These are phyloP conservation scores for Gasteruption jaculator DNA, from an alignment of 2,888 invertebrate genomes.

Conservation along the genomic window DNA sequence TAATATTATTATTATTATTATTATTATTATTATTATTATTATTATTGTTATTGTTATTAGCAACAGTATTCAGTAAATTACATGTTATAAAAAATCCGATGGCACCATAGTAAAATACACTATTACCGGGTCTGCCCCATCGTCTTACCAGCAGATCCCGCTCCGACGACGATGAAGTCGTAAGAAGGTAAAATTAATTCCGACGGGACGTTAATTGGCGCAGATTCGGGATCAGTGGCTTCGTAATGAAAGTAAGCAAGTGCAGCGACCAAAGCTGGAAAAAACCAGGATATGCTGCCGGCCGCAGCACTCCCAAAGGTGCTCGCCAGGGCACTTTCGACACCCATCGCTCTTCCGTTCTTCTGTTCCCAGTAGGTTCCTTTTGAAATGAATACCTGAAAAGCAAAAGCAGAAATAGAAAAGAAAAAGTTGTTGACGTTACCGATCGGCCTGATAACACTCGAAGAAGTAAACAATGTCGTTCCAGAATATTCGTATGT, in stretches of 20 bases:
- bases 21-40: too few species aligned
- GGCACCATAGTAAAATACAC: too few species aligned
- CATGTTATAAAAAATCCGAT: too few species aligned
- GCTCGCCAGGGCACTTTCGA: constrained; percentile 37
- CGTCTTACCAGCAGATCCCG: constrained; percentile 79
- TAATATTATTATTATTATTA: too few species aligned
- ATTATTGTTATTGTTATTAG: too few species aligned
- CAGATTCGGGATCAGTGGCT: constrained; percentile 76
- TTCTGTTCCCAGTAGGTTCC: not conserved
- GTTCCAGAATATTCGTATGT: too few species aligned
- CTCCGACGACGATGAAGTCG: constrained; percentile 83
- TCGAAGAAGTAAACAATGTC: too few species aligned
- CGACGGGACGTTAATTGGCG: constrained; percentile 68
- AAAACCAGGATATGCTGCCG: constrained; percentile 71
- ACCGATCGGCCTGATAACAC: too few species aligned
- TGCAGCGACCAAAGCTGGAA: constrained; percentile 79
- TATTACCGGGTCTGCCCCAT: too few species aligned
- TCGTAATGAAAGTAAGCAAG: constrained; percentile 86
- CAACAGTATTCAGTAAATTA: too few species aligned
- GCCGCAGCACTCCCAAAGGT: constrained; percentile 51
- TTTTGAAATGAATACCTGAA: not conserved
- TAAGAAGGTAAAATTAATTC: constrained; percentile 65
- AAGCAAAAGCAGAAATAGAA: too few species aligned
- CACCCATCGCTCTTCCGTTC: constrained; percentile 32
- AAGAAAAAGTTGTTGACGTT: too few species aligned